These are phyloP conservation scores for Zele albiditarsus DNA, from an alignment of 2,888 invertebrate genomes.

Conservation along the genomic window DNA sequence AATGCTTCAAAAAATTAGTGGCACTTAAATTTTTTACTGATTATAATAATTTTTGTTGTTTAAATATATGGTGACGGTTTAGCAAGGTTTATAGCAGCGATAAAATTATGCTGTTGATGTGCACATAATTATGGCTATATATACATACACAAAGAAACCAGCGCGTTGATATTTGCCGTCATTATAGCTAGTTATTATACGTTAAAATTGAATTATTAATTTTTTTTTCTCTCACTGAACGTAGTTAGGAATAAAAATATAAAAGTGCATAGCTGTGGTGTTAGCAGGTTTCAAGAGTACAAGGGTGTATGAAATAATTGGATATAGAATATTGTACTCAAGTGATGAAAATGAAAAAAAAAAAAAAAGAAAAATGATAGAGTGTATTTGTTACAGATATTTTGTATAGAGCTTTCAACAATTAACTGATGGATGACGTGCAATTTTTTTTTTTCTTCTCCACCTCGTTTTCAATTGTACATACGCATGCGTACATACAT, in stretches of 20 bases:
- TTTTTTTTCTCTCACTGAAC: not conserved
- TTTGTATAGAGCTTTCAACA: conserved; percentile 4
- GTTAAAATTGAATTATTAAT: not conserved
- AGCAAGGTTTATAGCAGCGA: no score
- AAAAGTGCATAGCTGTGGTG: not conserved
- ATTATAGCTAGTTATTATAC: no score
- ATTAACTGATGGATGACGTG: not conserved
- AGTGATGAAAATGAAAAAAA: not conserved
- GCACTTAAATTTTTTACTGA: no score
- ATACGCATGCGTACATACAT: conserved; percentile 42
- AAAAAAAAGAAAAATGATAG: conserved; percentile 1
- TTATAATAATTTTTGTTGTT: no score
- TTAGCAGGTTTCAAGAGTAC: not conserved
- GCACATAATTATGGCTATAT: no score
- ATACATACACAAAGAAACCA: no score
- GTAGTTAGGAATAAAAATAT: not conserved
- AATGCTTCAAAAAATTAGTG: no score
- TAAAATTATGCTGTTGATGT: no score
- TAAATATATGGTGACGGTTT: no score
- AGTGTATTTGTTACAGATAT: not conserved
- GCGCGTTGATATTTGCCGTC: no score
- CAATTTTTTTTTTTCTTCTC: not conserved
- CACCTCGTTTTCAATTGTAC: conserved; percentile 24
- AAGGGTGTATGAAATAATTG: not conserved
- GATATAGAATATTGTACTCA: not conserved